Percentiles rank a stretch among this genome's conserved stretches.
Conservation (phyloP, 2,113 vertebrate genomes). For the Emydocephalus ijimae region DNA sequence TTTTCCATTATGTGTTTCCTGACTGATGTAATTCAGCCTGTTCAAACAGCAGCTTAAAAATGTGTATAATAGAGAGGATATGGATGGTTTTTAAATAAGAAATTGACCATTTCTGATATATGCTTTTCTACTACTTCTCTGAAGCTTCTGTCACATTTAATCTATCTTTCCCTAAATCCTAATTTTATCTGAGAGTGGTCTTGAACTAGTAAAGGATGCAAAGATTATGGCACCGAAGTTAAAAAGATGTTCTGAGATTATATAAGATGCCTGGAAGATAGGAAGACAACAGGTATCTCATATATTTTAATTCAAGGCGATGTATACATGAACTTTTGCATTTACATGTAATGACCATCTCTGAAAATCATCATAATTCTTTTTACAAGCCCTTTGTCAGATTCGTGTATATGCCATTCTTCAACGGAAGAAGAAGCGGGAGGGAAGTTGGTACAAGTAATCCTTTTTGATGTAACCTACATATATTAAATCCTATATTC, state of each 20-base stretch:
- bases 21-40: background rate
- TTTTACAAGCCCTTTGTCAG: background rate
- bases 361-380: background rate
- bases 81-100: slow-evolving; percentile 4
- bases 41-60: slow-evolving; percentile 18
- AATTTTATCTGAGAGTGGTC: background rate
- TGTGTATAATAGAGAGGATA: background rate
- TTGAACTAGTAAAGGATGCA: background rate
- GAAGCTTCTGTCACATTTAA: background rate
- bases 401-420: no score
- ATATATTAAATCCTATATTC: no score
- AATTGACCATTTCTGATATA: slow-evolving; percentile 42
- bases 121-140: slow-evolving; percentile 7
- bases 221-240: background rate
- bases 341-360: background rate
- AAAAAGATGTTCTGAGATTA: background rate
- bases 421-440: no score
- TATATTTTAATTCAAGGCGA: background rate
- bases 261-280: background rate
- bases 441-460: no score
- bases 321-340: background rate
- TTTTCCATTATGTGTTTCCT: slow-evolving; percentile 42
- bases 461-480: no score
- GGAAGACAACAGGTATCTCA: background rate
- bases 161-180: background rate